Conservation (phyloP, 2,113 vertebrate genomes). For the Copsychus sechellarum region DNA sequence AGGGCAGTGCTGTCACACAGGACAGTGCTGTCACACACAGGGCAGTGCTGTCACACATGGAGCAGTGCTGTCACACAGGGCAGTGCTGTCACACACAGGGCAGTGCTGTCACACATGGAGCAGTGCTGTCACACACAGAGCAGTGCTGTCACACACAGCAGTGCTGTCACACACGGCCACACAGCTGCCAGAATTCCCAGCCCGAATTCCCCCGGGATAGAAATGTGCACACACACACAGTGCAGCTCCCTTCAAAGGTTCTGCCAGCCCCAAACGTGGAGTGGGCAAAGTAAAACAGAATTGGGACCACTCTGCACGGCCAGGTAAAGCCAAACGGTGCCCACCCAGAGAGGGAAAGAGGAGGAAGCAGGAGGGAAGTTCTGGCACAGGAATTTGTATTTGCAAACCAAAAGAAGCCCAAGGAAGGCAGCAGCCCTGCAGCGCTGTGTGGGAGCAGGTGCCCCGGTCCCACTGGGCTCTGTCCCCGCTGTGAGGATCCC, state of each 20-base stretch:
- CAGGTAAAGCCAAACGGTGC: not conserved
- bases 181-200: not conserved
- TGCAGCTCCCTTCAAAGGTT: not conserved
- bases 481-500: fast-evolving
- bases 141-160: no score
- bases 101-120: not conserved
- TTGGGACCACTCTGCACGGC: fast-evolving
- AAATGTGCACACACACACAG: not conserved
- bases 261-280: not conserved
- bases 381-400: not conserved
- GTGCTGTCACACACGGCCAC: not conserved
- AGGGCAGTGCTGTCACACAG: not conserved
- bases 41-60: no score
- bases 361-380: not conserved
- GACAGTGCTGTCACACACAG: not conserved
- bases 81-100: not conserved
- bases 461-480: not conserved
- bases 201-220: not conserved
- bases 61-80: no score
- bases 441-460: not conserved
- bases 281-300: not conserved
- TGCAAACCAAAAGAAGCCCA: not conserved
- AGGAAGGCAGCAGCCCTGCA: not conserved
- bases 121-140: no score
- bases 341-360: no score